phyloP scores from a whole-genome alignment of 2,888 invertebrate genomes.

The Blastobasis lacticolella region DNA sequence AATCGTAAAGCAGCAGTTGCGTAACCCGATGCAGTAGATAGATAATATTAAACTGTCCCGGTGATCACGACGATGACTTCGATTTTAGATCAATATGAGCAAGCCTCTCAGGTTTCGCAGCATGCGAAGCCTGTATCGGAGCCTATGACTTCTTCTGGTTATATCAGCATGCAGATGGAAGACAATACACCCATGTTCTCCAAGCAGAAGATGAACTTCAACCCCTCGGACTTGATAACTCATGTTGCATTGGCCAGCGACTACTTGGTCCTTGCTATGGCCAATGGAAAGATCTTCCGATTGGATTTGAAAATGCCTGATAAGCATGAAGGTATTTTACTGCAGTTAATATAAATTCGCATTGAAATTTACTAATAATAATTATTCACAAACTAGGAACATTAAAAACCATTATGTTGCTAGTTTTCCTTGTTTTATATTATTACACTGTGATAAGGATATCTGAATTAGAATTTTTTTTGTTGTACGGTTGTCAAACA shows the following conservation, averaged over 20 bases:
- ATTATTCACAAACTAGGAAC: background rate
- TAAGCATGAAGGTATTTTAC: slow-evolving; percentile 79
- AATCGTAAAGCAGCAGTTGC: too few species aligned
- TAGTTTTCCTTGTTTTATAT: background rate
- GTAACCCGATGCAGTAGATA: too few species aligned
- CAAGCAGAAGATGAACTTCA: slow-evolving; percentile 86
- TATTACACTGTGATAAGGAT: background rate
- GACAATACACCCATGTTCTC: slow-evolving; percentile 90
- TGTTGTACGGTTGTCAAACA: background rate
- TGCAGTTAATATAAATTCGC: background rate
- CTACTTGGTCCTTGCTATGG: slow-evolving; percentile 87
- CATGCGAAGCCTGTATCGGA: slow-evolving; percentile 47
- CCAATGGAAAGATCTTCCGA: slow-evolving; percentile 84
- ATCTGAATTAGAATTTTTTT: background rate
- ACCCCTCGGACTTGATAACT: slow-evolving; percentile 84
- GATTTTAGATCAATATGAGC: slow-evolving; percentile 88
- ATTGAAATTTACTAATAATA: background rate
- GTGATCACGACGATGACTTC: slow-evolving; percentile 78
- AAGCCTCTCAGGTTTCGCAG: slow-evolving; percentile 77
- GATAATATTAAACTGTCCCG: too few species aligned
- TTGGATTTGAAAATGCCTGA: slow-evolving; percentile 87
- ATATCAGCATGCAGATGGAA: slow-evolving; percentile 73
- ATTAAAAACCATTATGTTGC: background rate
- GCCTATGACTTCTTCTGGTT: slow-evolving; percentile 67
- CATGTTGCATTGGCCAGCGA: slow-evolving; percentile 89